A percentile compares a stretch with the other conserved stretches of the same genome.
Evolutionary conservation across 2,113 vertebrate genomes (phyloP).

Genomic region (Ceyx cyanopectus): DNA sequence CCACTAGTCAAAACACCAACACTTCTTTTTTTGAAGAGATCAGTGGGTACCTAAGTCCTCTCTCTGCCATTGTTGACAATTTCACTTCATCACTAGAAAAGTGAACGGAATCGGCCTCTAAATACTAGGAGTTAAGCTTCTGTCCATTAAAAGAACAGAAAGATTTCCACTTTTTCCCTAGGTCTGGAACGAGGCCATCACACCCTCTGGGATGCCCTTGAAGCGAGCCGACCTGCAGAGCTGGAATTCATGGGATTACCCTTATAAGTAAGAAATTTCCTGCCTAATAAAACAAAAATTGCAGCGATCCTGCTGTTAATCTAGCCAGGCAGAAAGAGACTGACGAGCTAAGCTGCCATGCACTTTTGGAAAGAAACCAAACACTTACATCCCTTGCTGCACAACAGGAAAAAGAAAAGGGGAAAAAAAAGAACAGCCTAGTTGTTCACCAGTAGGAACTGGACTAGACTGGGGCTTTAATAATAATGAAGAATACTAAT

Average conservation of each 20-base stretch:
- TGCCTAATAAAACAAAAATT: conserved; percentile 41
- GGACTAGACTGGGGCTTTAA: not conserved
- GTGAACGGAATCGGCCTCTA: not conserved
- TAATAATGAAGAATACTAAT: not conserved
- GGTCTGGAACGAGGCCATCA: not conserved
- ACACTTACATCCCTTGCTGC: not conserved
- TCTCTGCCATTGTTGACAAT: not conserved
- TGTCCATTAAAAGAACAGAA: not conserved
- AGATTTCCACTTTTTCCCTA: not conserved
- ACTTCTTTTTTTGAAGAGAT: not conserved
- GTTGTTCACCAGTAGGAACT: not conserved
- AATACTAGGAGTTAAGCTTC: not conserved
- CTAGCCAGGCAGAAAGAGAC: not conserved
- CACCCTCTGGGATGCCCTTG: not conserved
- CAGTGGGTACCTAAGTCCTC: not conserved
- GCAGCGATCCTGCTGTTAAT: conserved; percentile 26
- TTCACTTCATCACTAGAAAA: not conserved
- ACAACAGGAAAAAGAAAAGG: not conserved
- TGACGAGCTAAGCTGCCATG: conserved; percentile 1
- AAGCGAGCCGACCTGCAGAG: not conserved
- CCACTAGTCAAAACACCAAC: not conserved
- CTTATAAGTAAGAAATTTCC: not conserved
- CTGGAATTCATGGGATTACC: conserved; percentile 7
- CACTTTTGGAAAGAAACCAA: conserved; percentile 13
- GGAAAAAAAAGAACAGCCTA: not conserved